Evolutionary conservation across 2,113 vertebrate genomes (phyloP).

Genomic region (Silurus meridionalis): DNA sequence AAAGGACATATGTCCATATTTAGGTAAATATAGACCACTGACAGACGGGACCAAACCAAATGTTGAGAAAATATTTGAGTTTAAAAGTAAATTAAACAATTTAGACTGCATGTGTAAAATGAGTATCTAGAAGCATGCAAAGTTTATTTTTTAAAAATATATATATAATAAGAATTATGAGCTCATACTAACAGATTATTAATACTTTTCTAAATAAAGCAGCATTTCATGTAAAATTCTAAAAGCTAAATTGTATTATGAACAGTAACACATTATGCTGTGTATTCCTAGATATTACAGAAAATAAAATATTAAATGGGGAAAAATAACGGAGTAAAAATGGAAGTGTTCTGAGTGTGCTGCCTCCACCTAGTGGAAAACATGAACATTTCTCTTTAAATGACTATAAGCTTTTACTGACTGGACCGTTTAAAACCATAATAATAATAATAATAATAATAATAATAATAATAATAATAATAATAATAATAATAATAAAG

Average conservation of each 20-base stretch:
- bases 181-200: not conserved
- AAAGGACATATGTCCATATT: not conserved
- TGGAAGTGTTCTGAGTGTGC: not conserved
- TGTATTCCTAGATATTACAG: not conserved
- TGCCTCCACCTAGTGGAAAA: conserved; percentile 11
- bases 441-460: not conserved
- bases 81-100: not conserved
- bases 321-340: not conserved
- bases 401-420: not conserved
- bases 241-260: not conserved
- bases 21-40: not conserved
- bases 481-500: not conserved
- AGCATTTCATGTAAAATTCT: not conserved
- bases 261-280: not conserved
- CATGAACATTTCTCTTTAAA: not conserved
- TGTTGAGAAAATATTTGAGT: not conserved
- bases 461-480: not conserved
- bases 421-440: no score
- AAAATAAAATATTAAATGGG: not conserved
- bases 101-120: not conserved
- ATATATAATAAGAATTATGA: not conserved
- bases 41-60: not conserved
- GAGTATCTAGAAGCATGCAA: no score
- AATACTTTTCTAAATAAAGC: not conserved
- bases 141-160: no score